A percentile compares a stretch with the other conserved stretches of the same genome.
Evolutionary conservation across 2,113 vertebrate genomes (phyloP).

Genomic region (Pleuronectes platessa): DNA sequence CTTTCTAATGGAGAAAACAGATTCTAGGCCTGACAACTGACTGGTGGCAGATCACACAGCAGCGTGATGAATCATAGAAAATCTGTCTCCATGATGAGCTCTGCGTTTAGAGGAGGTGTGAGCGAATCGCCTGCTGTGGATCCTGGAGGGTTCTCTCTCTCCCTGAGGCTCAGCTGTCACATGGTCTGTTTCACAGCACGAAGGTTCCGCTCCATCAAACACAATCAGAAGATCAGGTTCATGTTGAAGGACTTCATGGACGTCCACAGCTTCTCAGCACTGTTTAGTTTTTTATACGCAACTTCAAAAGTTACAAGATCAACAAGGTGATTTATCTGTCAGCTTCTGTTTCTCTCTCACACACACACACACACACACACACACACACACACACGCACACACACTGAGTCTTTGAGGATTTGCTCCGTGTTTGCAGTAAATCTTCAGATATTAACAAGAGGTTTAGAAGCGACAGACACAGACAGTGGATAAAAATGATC

Average conservation of each 20-base stretch:
- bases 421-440: too few species aligned
- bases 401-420: too few species aligned
- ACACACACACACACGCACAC: too few species aligned
- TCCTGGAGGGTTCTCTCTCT: constrained; percentile 37
- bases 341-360: too few species aligned
- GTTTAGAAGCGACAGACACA: too few species aligned
- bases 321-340: not conserved
- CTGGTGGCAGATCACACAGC: constrained; percentile 52
- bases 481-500: too few species aligned
- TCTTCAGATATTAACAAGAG: too few species aligned
- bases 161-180: constrained; percentile 43
- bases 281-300: too few species aligned
- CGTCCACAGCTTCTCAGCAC: too few species aligned
- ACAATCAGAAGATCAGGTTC: constrained; percentile 12
- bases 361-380: too few species aligned
- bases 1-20: constrained; percentile 57
- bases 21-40: constrained; percentile 52
- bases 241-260: not conserved
- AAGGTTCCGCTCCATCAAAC: constrained; percentile 2
- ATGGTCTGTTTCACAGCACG: constrained; percentile 40
- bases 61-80: constrained; percentile 58
- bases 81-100: constrained; percentile 56
- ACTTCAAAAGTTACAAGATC: not conserved
- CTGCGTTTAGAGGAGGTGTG: constrained; percentile 55
- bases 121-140: constrained; percentile 66